Evolutionary conservation across 2,888 invertebrate species (phyloP).

Genomic region (Pyrrhia umbra): DNA sequence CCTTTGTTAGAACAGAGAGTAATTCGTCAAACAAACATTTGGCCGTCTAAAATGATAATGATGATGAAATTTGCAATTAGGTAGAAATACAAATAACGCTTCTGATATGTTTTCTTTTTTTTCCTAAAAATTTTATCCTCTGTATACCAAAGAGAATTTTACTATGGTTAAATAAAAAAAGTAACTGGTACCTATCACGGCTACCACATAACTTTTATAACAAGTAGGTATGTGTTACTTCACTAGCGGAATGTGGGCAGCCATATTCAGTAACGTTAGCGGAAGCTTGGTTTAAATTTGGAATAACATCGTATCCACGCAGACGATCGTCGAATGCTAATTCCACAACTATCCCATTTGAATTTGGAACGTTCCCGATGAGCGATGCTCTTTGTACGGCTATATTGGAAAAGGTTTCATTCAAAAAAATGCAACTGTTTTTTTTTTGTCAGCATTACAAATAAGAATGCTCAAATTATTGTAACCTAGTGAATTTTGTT

Average conservation of each 20-base stretch:
- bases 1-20: background rate
- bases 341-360: constrained; percentile 64
- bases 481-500: too few relatives aligned
- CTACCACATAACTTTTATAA: constrained; percentile 15
- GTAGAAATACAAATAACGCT: background rate
- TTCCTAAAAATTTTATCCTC: too few relatives aligned
- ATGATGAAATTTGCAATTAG: background rate
- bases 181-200: background rate
- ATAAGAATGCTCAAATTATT: too few relatives aligned
- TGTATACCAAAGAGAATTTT: too few relatives aligned
- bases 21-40: background rate
- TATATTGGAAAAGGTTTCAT: constrained; percentile 18
- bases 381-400: constrained; percentile 54
- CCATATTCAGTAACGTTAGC: constrained; percentile 71
- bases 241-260: constrained; percentile 62
- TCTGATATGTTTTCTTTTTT: background rate
- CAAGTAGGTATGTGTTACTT: constrained; percentile 43
- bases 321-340: constrained; percentile 76
- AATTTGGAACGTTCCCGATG: constrained; percentile 62
- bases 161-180: too few relatives aligned
- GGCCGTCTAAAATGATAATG: background rate
- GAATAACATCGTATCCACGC: constrained; percentile 74
- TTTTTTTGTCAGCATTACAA: background rate
- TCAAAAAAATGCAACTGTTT: constrained; percentile 3
- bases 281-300: constrained; percentile 80